Percentiles rank a stretch among this genome's conserved stretches.
Conservation (phyloP, 2,113 vertebrate genomes). For the Sylvilagus bachmani region DNA sequence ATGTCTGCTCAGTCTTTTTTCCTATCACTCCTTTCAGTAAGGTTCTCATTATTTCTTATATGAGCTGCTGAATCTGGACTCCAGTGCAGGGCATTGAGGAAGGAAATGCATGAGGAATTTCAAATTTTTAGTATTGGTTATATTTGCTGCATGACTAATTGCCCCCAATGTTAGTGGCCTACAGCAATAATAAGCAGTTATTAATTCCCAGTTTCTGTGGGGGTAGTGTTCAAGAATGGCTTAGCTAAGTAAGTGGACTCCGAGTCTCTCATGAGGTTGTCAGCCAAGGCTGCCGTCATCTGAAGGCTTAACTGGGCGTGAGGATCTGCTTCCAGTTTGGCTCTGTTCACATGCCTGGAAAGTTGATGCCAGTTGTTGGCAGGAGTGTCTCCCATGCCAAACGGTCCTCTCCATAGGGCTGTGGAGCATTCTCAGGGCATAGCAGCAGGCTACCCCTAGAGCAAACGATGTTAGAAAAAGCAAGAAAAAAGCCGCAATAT, state of each 20-base stretch:
- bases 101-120: neutral
- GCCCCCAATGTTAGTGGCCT: neutral
- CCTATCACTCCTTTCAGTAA: neutral
- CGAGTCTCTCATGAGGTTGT: neutral
- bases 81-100: neutral
- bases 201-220: conserved; percentile 15
- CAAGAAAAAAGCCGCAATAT: neutral
- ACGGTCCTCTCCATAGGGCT: neutral
- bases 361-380: neutral
- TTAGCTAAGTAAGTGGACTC: neutral
- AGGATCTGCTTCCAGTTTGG: neutral
- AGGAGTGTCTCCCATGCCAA: neutral
- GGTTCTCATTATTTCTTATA: neutral
- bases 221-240: neutral
- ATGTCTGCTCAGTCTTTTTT: neutral
- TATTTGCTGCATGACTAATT: conserved; percentile 8
- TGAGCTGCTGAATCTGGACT: neutral
- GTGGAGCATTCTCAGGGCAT: neutral
- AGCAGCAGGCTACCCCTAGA: neutral
- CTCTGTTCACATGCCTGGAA: neutral
- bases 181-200: neutral
- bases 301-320: neutral
- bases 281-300: neutral
- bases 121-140: neutral
- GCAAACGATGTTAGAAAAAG: neutral